Evolutionary conservation across 2,888 invertebrate species (phyloP), one percentile per base, ranked within the genome.

Genomic region (Congeria kusceri): DNA sequence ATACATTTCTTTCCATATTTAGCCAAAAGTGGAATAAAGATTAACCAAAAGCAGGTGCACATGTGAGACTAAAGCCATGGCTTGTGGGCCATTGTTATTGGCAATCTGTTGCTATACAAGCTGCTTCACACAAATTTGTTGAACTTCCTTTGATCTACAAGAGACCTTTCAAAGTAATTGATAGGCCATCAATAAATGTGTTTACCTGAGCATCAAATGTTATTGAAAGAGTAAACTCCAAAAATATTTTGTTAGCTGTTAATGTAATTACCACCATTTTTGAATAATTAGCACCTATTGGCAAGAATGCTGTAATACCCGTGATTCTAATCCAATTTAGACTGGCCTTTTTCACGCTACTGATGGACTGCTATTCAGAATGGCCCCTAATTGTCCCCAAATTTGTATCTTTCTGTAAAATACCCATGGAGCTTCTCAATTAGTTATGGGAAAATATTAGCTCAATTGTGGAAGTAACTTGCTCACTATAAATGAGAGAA

Each of bases 31-130:
- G 15, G 39, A 39, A 39, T 13, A 13, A 11, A 39, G 39, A 39
- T 39, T 39, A 7, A 39, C 3, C 3, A 11, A 39, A 39, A 68
- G 67, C 58, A 58, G 67, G 32, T 68, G 39, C 53, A 59, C 66
- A 65, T 66, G 47, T 29, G 25, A 61, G 59, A 59, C 64, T 56
- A 69, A 69, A 69, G 68, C 59, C 53, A 47, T 27, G 65, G 80
- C 77, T 77, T 81, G 80, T 73, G 77, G 70, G 47, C 57, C 18
- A 23, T 65, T 47, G 28, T 49, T 25, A 23, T 73, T 70, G 56
- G 67, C 76, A 83, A 83, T 78, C 78, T 79, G 78, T 69, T 70
- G 61, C 70, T 63, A 57, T 53, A 69, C 78, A 77, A 78, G 78
- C 82, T 83, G 78, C 64, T 75, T 63, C 76, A 62, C 70, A 76